Evolutionary conservation across 1,140 invertebrate species (phyloP).

Genomic region (Panagrolaimus sp.): DNA sequence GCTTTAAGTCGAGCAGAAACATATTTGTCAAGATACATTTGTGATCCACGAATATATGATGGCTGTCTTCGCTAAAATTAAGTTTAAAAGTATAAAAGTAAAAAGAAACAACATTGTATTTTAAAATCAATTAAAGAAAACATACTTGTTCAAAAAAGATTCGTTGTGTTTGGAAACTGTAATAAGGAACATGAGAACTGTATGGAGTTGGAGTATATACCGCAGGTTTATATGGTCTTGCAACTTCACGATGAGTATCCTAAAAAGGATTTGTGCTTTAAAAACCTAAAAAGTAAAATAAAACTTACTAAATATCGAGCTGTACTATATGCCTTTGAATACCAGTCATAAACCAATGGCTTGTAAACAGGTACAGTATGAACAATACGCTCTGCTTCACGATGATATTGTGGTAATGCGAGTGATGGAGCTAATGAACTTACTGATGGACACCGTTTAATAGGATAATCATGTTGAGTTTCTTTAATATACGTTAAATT

Average conservation of each 20-base stretch:
- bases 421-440: slow-evolving; percentile 56
- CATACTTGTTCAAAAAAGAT: slow-evolving; percentile 55
- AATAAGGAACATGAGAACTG: slow-evolving; percentile 52
- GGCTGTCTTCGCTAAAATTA: slow-evolving; percentile 37
- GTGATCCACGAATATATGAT: slow-evolving; percentile 54
- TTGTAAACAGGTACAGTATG: slow-evolving; percentile 58
- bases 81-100: no score
- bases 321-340: slow-evolving; percentile 45
- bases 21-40: slow-evolving; percentile 54
- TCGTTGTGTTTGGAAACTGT: slow-evolving; percentile 54
- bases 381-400: slow-evolving; percentile 57
- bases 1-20: slow-evolving; percentile 49
- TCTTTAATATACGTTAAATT: slow-evolving; percentile 57
- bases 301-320: slow-evolving; percentile 36
- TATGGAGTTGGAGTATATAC: slow-evolving; percentile 20
- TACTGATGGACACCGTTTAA: slow-evolving; percentile 48
- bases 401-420: slow-evolving; percentile 50
- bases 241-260: slow-evolving; percentile 45
- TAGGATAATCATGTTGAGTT: slow-evolving; percentile 52
- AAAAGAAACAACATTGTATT: no score
- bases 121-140: neutral
- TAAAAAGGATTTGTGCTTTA: neutral
- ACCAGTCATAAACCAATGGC: slow-evolving; percentile 53
- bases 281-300: no score
- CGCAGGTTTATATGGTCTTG: slow-evolving; percentile 20